phyloP scores from a whole-genome alignment of 2,113 vertebrate species.

The human region DNA sequence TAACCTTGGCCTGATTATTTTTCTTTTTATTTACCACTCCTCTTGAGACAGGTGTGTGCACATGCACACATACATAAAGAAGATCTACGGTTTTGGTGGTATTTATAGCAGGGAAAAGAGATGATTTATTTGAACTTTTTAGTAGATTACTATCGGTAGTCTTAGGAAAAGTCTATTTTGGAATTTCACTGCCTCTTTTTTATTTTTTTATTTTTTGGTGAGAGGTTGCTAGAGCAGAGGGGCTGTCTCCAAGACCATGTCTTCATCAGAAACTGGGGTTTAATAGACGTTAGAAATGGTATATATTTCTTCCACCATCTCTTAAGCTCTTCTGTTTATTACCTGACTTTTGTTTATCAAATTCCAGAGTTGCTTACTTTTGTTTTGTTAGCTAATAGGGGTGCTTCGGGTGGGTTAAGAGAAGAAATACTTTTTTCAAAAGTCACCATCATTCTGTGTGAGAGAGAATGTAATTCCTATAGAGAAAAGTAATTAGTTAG shows the following conservation, averaged over 20 bases:
- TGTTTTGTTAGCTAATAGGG: not conserved
- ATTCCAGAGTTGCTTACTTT: not conserved
- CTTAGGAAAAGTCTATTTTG: constrained; percentile 33
- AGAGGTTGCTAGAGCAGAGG: not conserved
- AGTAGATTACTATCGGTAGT: constrained; percentile 14
- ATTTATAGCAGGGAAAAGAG: constrained; percentile 24
- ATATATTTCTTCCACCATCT: not conserved
- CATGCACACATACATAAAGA: not conserved
- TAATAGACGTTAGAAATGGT: not conserved
- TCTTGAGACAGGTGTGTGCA: not conserved
- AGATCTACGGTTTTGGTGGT: not conserved
- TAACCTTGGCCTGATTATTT: not conserved
- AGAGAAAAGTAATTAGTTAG: not conserved
- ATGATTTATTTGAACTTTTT: constrained; percentile 50
- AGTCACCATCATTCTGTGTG: not conserved
- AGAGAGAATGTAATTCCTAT: not conserved
- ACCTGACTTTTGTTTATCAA: not conserved
- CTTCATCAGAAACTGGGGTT: constrained; percentile 44
- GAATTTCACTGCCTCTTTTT: constrained; percentile 21
- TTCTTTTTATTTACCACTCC: not conserved
- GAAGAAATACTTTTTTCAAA: constrained; percentile 33
- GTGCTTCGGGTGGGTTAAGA: constrained; percentile 50
- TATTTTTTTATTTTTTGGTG: not conserved
- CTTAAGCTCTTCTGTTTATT: not conserved
- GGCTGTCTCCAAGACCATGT: not conserved